These are phyloP conservation scores for Patagioenas fasciata DNA, from an alignment of 2,113 vertebrate species.

Conservation along the genomic window DNA sequence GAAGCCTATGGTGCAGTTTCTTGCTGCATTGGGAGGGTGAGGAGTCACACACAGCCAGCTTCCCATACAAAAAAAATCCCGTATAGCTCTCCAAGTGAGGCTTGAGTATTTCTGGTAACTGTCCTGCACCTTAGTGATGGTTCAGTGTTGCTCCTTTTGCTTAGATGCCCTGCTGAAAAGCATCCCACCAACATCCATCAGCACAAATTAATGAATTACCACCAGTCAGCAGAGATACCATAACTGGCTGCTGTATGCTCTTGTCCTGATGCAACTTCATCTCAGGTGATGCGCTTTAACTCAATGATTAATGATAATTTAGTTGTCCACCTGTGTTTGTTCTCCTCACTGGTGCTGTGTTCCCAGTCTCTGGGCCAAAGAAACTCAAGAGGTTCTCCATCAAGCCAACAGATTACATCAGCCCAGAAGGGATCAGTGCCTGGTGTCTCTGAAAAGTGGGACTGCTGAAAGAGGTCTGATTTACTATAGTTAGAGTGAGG, in stretches of 20 bases:
- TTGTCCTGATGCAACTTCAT: not conserved
- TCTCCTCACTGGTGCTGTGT: not conserved
- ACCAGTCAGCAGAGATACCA: fast-evolving
- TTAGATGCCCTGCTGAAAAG: not conserved
- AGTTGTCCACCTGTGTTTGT: not conserved
- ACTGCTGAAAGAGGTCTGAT: not conserved
- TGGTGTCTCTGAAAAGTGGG: not conserved
- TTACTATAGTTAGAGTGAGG: fast-evolving
- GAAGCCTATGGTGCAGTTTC: not conserved
- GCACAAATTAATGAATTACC: not conserved
- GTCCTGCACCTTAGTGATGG: not conserved
- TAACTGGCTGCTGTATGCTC: not conserved
- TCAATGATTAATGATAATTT: not conserved
- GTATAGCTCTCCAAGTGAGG: not conserved
- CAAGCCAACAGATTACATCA: fast-evolving
- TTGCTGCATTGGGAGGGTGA: not conserved
- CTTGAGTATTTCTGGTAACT: not conserved
- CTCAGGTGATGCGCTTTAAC: not conserved
- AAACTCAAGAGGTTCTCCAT: not conserved
- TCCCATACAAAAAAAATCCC: not conserved
- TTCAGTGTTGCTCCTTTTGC: not conserved
- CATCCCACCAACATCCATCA: not conserved
- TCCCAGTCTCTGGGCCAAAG: not conserved
- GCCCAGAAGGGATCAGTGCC: not conserved
- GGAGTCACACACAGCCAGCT: not conserved